Percentiles rank a stretch among this genome's conserved stretches.
Evolutionary conservation across 2,888 invertebrate species (phyloP).

Genomic region (Epistrophella euchroma): DNA sequence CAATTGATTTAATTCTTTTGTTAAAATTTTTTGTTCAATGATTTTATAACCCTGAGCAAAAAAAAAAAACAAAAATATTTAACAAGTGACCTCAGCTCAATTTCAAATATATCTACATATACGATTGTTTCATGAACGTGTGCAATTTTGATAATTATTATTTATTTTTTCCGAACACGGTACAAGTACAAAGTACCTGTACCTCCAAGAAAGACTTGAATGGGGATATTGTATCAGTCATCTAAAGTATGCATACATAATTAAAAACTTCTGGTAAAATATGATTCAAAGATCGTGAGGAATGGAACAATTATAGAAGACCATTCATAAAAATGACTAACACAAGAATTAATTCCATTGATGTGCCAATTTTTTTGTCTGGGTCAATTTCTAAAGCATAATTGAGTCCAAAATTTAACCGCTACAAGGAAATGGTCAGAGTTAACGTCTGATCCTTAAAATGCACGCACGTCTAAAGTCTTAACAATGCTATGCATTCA

Average conservation of each 20-base stretch:
- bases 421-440: too few relatives aligned
- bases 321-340: neutral
- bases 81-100: conserved; percentile 19
- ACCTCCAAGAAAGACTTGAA: neutral
- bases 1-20: conserved; percentile 49
- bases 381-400: too few relatives aligned
- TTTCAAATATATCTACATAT: neutral
- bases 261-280: conserved; percentile 22
- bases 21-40: conserved; percentile 12
- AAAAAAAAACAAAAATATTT: neutral
- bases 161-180: neutral
- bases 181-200: too few relatives aligned
- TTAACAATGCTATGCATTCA: too few relatives aligned
- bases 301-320: neutral
- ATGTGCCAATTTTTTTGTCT: too few relatives aligned
- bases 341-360: neutral
- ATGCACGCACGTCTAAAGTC: too few relatives aligned
- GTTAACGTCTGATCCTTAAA: too few relatives aligned
- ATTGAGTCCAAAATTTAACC: too few relatives aligned
- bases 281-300: conserved; percentile 39
- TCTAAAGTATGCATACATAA: neutral
- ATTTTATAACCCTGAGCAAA: conserved; percentile 28
- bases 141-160: conserved; percentile 2
- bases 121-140: conserved; percentile 12
- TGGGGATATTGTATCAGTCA: neutral